Evolutionary conservation across 2,113 vertebrate genomes (phyloP).

Genomic region (Odocoileus hemionus): DNA sequence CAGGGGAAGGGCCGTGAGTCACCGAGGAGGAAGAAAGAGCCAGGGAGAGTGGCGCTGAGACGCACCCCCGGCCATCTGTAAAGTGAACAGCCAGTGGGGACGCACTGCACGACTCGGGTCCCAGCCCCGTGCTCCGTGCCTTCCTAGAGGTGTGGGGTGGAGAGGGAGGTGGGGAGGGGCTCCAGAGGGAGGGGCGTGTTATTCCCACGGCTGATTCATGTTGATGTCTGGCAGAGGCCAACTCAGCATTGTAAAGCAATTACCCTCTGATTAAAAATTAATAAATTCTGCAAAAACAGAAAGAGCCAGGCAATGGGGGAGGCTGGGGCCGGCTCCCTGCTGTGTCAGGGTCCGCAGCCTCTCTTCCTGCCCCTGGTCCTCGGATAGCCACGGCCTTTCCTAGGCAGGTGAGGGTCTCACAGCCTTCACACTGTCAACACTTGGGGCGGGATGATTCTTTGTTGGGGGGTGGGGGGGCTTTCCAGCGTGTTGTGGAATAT

Average conservation of each 20-base stretch:
- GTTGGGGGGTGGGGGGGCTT: fast-evolving
- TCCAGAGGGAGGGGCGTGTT: not conserved
- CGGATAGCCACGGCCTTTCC: not conserved
- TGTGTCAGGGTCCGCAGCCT: not conserved
- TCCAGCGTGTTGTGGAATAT: not conserved
- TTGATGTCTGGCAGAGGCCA: not conserved
- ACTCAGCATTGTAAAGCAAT: not conserved
- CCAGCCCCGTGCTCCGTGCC: not conserved
- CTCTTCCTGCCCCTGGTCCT: not conserved
- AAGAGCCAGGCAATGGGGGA: not conserved
- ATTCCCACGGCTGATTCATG: not conserved
- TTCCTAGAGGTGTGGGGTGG: not conserved
- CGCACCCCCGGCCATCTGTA: fast-evolving
- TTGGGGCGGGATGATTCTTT: not conserved
- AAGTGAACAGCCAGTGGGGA: not conserved
- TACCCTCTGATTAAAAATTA: not conserved
- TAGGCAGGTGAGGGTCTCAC: not conserved
- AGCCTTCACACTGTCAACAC: not conserved
- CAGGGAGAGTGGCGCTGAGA: fast-evolving
- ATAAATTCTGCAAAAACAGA: not conserved
- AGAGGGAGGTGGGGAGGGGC: not conserved
- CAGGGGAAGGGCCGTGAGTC: not conserved
- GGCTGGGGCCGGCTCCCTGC: not conserved
- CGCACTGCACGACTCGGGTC: fast-evolving
- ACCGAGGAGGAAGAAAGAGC: not conserved